Evolutionary conservation across 2,888 invertebrate species (phyloP).

Genomic region (Xylota sylvarum): DNA sequence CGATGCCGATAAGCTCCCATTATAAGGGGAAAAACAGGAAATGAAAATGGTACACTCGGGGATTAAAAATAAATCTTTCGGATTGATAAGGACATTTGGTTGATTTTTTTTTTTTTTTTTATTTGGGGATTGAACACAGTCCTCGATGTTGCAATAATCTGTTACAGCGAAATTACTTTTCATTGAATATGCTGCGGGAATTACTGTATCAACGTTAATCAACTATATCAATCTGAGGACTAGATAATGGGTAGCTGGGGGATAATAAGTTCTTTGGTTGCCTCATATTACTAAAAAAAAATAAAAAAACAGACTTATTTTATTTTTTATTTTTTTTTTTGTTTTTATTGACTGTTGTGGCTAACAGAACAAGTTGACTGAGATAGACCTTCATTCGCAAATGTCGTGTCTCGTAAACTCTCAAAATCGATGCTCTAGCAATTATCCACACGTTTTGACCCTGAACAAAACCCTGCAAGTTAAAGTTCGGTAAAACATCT

Average conservation of each 20-base stretch:
- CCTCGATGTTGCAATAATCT: conserved; percentile 20
- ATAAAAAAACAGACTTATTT: neutral
- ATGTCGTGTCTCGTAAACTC: too few species aligned
- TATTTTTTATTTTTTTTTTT: too few species aligned
- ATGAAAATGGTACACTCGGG: conserved; percentile 63
- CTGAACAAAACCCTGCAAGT: too few species aligned
- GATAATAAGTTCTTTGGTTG: neutral
- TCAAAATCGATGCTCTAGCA: too few species aligned
- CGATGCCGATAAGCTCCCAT: conserved; percentile 51
- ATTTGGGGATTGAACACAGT: neutral
- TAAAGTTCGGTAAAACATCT: too few species aligned
- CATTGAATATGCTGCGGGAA: neutral
- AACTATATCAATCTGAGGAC: neutral
- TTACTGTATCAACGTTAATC: neutral
- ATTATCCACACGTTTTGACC: too few species aligned
- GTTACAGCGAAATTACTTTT: conserved; percentile 5
- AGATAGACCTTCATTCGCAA: too few species aligned
- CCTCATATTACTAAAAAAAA: too few species aligned
- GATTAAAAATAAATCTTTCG: conserved; percentile 60
- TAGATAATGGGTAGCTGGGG: neutral
- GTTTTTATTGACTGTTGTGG: too few species aligned
- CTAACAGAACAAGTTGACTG: too few species aligned
- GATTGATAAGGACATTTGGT: conserved; percentile 49
- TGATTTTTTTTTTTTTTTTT: neutral
- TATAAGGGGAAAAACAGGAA: conserved; percentile 34